Conservation (phyloP, 2,113 vertebrate species). For the Eulemur macaco region DNA sequence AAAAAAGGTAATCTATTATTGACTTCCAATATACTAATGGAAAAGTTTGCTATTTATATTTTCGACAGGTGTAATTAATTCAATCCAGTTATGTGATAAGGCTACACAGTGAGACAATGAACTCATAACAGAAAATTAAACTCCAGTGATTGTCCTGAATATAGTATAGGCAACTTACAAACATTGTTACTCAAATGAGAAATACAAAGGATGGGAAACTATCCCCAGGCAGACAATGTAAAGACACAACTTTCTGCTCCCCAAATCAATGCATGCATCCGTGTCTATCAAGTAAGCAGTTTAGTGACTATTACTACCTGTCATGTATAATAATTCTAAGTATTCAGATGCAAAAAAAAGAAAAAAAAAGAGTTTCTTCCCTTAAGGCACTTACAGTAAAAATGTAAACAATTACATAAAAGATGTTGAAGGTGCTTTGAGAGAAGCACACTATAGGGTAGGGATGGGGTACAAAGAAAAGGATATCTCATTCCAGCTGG, state of each 20-base stretch:
- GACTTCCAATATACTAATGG: background rate
- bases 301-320: background rate
- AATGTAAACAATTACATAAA: background rate
- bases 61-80: background rate
- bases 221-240: background rate
- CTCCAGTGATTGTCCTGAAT: background rate
- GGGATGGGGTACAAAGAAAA: background rate
- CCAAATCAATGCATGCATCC: background rate
- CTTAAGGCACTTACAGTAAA: background rate
- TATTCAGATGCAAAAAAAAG: background rate
- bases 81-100: background rate
- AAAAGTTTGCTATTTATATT: background rate
- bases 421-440: background rate
- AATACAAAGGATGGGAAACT: background rate
- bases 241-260: background rate
- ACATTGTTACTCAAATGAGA: background rate
- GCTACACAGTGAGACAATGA: background rate
- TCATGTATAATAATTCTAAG: background rate
- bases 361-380: background rate
- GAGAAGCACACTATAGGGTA: background rate
- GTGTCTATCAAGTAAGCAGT: background rate
- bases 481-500: background rate
- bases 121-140: background rate
- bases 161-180: background rate
- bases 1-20: background rate